Base-by-base conservation (phyloP, 2,797 vertebrate species). In the Sebastes oblongus region DNA sequence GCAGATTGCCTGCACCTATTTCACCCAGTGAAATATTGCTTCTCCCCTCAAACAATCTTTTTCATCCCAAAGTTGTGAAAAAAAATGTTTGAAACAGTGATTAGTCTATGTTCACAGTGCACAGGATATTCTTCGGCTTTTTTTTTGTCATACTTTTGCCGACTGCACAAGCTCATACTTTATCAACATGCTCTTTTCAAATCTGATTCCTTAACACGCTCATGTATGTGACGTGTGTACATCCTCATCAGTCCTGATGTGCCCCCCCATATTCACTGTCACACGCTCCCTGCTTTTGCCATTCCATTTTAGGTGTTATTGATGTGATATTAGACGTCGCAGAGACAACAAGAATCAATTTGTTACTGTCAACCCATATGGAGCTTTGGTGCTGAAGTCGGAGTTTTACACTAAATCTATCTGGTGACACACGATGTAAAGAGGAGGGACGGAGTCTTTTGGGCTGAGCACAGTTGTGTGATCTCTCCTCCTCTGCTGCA, bases 1-100 rank as follows among this genome's bases (percentile, higher is more conserved):
- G 94, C 94, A 95, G 95, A 96, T 96, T 95, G 95, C 94, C 93
- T 96, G 91, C 94, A 95, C 94, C 95, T 94, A 93, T 95, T 96
- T 95, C 92, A 92, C 91, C 93, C 93, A 90, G 89, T 95, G 94
- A 96, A 96, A 95, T 95, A 96, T 95, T 95, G 93, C 93, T 90
- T 95, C 89, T 92, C 89, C 85, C 87, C 89, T 93, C 91, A 92
- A 95, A 95, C 92, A 94, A 94, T 93, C 91, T 94, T 94, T 95
- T 94, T 94, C 93, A 91, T 93, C 86, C 90, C 87, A 91, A 94
- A 95, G 91, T 94, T 95, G 91, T 88, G 85, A 88, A 81, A 86
- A 85, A 87, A 85, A 87, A 72, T 6, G 22, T 75, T 88, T 81
- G 80, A 90, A 94, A 91, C 90, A 89, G 86, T 91, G 89, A 95